Evolutionary conservation across 1,140 invertebrate species (phyloP).

Genomic region (Drosophila lacertosa): DNA sequence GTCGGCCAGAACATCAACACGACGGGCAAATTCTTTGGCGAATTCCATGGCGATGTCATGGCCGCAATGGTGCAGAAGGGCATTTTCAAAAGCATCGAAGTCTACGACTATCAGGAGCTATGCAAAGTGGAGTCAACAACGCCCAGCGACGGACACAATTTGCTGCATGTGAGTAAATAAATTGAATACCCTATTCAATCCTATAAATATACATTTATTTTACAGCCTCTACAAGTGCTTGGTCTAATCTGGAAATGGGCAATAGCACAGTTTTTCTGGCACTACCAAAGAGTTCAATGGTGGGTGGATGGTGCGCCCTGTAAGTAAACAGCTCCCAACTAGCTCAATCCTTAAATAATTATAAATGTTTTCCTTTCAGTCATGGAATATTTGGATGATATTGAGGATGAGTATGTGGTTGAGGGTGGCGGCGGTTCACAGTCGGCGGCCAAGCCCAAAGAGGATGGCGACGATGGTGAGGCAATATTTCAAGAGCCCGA

Average conservation of each 20-base stretch:
- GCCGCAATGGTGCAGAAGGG: slow-evolving; percentile 89
- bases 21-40: slow-evolving; percentile 93
- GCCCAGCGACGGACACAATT: slow-evolving; percentile 51
- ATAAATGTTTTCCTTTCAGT: slow-evolving; percentile 31
- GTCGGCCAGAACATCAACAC: slow-evolving; percentile 88
- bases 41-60: slow-evolving; percentile 92
- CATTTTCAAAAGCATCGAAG: slow-evolving; percentile 90
- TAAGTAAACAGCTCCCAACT: slow-evolving; percentile 43
- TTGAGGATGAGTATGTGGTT: slow-evolving; percentile 74
- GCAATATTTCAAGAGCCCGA: slow-evolving; percentile 70
- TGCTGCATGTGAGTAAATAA: slow-evolving; percentile 68
- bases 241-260: slow-evolving; percentile 72
- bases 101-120: slow-evolving; percentile 94
- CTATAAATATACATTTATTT: too few species aligned
- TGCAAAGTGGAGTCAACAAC: slow-evolving; percentile 85
- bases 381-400: slow-evolving; percentile 74
- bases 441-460: slow-evolving; percentile 67
- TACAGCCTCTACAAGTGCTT: slow-evolving; percentile 66
- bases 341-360: background rate
- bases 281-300: slow-evolving; percentile 71
- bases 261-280: slow-evolving; percentile 65
- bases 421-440: slow-evolving; percentile 69
- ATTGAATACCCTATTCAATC: too few species aligned
- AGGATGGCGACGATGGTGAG: slow-evolving; percentile 83
- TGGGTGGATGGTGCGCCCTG: slow-evolving; percentile 83